Conservation (phyloP, 1,140 invertebrate genomes). For the Anadara kagoshimensis region DNA sequence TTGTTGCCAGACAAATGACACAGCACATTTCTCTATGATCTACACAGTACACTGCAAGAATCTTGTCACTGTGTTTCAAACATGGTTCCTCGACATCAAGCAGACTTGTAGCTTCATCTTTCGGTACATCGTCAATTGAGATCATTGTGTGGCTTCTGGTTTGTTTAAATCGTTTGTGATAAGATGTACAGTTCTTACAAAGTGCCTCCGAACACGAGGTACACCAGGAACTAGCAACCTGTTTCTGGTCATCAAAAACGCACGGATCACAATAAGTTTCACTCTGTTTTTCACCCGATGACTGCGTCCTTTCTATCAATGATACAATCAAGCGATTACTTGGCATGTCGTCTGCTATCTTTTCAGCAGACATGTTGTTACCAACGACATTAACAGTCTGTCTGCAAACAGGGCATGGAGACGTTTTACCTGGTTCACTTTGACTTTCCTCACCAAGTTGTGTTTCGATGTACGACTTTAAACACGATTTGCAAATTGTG, state of each 20-base stretch:
- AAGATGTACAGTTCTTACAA: constrained; percentile 36
- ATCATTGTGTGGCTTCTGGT: constrained; percentile 27
- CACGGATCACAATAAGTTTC: constrained; percentile 47
- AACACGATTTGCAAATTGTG: constrained; percentile 75
- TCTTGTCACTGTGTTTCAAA: constrained; percentile 39
- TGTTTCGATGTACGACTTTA: constrained; percentile 81
- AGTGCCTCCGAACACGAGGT: constrained; percentile 42
- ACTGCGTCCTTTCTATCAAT: constrained; percentile 36
- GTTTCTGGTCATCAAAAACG: constrained; percentile 35
- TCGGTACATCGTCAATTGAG: constrained; percentile 36
- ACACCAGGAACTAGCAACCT: constrained; percentile 42
- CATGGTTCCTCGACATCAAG: constrained; percentile 34
- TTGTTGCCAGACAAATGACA: constrained; percentile 39
- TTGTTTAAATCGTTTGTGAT: constrained; percentile 44
- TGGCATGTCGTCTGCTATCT: constrained; percentile 46
- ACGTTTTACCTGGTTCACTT: constrained; percentile 28
- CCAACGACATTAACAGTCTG: constrained; percentile 36
- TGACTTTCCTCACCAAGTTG: constrained; percentile 25
- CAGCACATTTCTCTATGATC: constrained; percentile 43
- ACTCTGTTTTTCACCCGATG: constrained; percentile 33
- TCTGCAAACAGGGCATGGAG: constrained; percentile 48
- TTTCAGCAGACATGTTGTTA: constrained; percentile 19
- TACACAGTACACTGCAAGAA: constrained; percentile 45
- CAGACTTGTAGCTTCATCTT: constrained; percentile 42
- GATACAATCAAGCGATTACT: constrained; percentile 49